Base-by-base conservation (phyloP, 2,113 vertebrate species). In the Sander lucioperca region DNA sequence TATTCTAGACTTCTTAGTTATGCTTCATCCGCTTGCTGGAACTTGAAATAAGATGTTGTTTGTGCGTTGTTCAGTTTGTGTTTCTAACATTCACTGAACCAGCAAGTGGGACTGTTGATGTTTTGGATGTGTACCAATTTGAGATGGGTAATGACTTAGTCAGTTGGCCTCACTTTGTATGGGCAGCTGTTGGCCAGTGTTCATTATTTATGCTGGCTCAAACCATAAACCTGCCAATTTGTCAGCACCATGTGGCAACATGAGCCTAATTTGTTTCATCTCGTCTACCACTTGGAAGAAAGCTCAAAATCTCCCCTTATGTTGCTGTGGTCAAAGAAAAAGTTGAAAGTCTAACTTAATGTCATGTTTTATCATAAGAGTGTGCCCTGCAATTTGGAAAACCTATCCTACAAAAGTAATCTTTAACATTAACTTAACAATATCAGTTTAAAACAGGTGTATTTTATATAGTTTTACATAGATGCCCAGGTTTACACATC, bases 201-300 rank as follows among this genome's bases (percentile, higher is more conserved):
- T 83, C 68, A 80, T 75, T 82, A 74, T 76, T 83, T 74, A 62
- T 61, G 27, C 74, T 85, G 82, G 79, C 84, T 71, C 73, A 30
- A 77, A 59, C 27, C 54, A 23, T 65, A 66, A 84, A 73, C 50
- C 63, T 4, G 6, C 59, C 63, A 86, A 8, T 85, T 84, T 90
- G 72, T 76, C 57, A 75, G 67, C 85, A 77, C 73, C 81, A 81
- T 83, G 69, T 79, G 68, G 57, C 80, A 5, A 65, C 65, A 69
- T 64, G 51, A 62, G 62, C 39, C 64, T 80, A n/a, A 86, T 86
- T 84, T 70, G 79, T 83, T 79, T 79, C 57, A 86, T 80, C 51
- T 21, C 21, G 39, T 81, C 53, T 1, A 61, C 76, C 77, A 74
- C 58, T 76, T 83, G 76, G 76, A 87, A 47, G 21, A 66, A 73